These are phyloP conservation scores for Colius striatus DNA, from an alignment of 2,113 vertebrate species.

Conservation along the genomic window DNA sequence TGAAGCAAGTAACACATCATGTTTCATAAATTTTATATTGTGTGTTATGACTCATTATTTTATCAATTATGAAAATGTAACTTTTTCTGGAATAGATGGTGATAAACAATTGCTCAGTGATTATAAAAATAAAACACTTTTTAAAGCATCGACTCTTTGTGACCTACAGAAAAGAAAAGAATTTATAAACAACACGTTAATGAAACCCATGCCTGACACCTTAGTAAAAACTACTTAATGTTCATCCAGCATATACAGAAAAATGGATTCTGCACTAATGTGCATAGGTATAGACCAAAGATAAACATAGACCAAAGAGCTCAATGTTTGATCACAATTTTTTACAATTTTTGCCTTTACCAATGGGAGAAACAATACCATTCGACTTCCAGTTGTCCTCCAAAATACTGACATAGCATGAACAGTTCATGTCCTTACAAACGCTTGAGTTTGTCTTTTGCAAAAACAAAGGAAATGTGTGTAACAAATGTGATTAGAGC, in stretches of 20 bases:
- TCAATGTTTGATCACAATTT: neutral
- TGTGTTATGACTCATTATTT: neutral
- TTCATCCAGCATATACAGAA: neutral
- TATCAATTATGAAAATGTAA: neutral
- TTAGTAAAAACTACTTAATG: neutral
- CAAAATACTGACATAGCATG: neutral
- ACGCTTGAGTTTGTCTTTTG: neutral
- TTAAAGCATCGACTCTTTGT: neutral
- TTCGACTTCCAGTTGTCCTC: neutral
- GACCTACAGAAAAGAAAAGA: neutral
- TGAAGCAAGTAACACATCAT: neutral
- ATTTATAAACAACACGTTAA: neutral
- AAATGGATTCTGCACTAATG: neutral
- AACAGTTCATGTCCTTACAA: neutral
- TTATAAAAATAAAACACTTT: neutral
- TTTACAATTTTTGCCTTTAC: neutral
- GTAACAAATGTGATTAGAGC: neutral
- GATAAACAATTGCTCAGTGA: neutral
- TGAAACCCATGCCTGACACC: neutral
- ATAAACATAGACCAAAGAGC: neutral
- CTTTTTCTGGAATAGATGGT: neutral
- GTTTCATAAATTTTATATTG: neutral
- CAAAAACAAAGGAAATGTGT: neutral
- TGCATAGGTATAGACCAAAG: neutral
- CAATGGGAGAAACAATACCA: neutral